Conservation (phyloP, 2,113 vertebrate genomes). For the Calypte anna region DNA sequence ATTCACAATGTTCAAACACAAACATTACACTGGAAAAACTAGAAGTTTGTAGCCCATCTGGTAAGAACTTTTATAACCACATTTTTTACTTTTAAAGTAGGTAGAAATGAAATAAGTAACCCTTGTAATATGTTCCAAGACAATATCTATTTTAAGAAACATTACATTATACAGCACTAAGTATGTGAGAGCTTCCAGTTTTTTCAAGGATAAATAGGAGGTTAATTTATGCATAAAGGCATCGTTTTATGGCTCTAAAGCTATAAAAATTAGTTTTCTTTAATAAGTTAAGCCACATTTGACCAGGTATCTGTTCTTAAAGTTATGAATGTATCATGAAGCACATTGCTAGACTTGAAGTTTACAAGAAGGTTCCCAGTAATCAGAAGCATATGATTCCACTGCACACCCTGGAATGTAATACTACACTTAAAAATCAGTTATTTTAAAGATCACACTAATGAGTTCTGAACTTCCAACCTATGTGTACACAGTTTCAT, state of each 20-base stretch:
- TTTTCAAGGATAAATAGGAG: conserved; percentile 22
- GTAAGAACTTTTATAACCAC: neutral
- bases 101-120: neutral
- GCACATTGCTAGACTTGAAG: neutral
- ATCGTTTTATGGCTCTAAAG: neutral
- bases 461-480: conserved; percentile 82
- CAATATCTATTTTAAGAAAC: neutral
- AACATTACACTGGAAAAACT: neutral
- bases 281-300: conserved; percentile 43
- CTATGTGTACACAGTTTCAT: conserved; percentile 73
- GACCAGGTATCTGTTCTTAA: conserved; percentile 24
- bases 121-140: neutral
- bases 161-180: neutral
- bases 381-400: conserved; percentile 36
- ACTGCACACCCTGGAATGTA: conserved; percentile 57
- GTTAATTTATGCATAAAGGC: conserved; percentile 32
- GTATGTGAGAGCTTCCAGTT: neutral
- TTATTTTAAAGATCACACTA: conserved; percentile 79
- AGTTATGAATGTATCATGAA: neutral
- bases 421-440: conserved; percentile 68
- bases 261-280: conserved; percentile 25
- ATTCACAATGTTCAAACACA: neutral
- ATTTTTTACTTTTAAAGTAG: neutral
- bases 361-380: neutral
- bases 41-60: neutral